Conservation (phyloP, 2,888 invertebrate species). For the Panzeria rudis region DNA sequence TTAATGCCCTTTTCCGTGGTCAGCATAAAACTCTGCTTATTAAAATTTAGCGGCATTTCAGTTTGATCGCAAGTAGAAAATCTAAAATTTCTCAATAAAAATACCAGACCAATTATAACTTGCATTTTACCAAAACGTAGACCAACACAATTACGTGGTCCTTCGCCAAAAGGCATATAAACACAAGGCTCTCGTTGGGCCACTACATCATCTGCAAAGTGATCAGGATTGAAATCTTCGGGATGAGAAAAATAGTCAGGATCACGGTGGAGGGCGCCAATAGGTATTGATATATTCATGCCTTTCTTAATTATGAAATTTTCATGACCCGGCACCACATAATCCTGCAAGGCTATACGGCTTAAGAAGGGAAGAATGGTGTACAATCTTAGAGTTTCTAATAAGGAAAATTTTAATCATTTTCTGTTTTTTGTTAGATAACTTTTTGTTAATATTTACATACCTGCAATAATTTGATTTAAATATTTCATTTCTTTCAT, state of each 20-base stretch:
- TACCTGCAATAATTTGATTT: constrained; percentile 80
- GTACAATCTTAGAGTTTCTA: constrained; percentile 86
- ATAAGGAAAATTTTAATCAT: constrained; percentile 83
- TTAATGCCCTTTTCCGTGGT: constrained; percentile 74
- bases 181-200: constrained; percentile 83
- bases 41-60: constrained; percentile 74
- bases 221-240: constrained; percentile 86
- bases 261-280: constrained; percentile 85
- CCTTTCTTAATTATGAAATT: constrained; percentile 84
- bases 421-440: constrained; percentile 78
- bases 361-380: constrained; percentile 85
- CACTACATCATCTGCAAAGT: constrained; percentile 86
- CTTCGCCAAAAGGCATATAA: constrained; percentile 82
- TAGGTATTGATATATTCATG: constrained; percentile 76
- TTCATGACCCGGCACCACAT: constrained; percentile 84
- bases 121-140: constrained; percentile 81
- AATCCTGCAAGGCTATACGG: constrained; percentile 84
- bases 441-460: constrained; percentile 65
- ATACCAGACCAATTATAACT: constrained; percentile 77
- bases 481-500: constrained; percentile 79
- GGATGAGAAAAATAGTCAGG: constrained; percentile 85
- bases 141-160: constrained; percentile 81
- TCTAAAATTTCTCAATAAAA: constrained; percentile 77
- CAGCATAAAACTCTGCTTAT: constrained; percentile 73
- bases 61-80: constrained; percentile 76